Base-by-base conservation (phyloP, 92 coral and sea anemone genomes). In the Bergia sp. region DNA sequence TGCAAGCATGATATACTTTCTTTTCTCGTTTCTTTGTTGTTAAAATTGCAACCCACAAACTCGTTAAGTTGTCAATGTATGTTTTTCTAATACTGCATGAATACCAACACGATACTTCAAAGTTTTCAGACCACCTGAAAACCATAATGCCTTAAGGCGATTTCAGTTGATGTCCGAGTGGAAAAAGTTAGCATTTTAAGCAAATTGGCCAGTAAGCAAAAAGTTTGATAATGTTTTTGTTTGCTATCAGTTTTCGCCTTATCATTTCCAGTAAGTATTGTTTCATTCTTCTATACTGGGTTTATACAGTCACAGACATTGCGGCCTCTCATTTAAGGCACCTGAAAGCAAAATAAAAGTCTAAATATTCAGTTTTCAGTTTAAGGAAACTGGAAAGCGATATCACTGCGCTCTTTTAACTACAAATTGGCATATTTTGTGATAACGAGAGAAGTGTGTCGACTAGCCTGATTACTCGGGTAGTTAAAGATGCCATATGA, bases 121-220 rank as follows among this genome's bases (percentile, higher is more conserved):
- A 29, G 18, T 29, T 47, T 66, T 45, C 83, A 36, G 83, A 53
- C 83, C 42, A 79, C 45, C 40, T 50, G 67, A 49, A 20, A 64
- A 82, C 37, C 3, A 18, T 21, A 65, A 82, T 65, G 12, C 76
- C 40, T 40, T 3, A 43, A 61, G 44, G 53, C 47, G 18, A 29
- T 29, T 29, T 29, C 29, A 29, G 29, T 29, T 29, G 29, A 20
- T 66, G 37, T n/a, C 44, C 57, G 5, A 41, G 53, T n/a, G 76
- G 57, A 16, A 66, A 16, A 66, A 58, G 53, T 66, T 36, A 64
- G 75, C 86, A 82, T 39, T 37, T 21, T 15, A 43, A 36, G 21
- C 66, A 43, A 29, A 36, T 66, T 82, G 73, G 11, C 73, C 86
- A 61, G 41, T 64, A 38, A 67, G 72, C 86, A 39, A 64, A 82